Conservation (phyloP, 2,797 vertebrate genomes). For the Euphonia xanthogaster region DNA sequence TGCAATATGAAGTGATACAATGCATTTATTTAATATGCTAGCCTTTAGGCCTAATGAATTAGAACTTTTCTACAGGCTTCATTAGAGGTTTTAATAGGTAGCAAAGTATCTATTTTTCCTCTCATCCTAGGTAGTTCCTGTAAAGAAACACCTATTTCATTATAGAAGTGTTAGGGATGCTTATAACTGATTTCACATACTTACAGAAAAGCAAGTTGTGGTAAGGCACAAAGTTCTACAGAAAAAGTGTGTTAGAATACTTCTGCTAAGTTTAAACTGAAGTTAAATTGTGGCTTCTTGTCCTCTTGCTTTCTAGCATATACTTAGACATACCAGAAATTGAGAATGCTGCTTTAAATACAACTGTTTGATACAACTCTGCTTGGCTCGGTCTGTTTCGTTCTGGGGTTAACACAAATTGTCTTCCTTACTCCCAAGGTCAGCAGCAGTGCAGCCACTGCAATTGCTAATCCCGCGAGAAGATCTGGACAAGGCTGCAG, state of each 20-base stretch:
- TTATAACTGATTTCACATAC: not conserved
- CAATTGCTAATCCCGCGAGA: not conserved
- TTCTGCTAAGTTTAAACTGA: not conserved
- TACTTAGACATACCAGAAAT: fast-evolving
- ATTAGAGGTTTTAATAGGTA: not conserved
- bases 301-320: not conserved
- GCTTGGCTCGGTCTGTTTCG: not conserved
- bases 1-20: not conserved
- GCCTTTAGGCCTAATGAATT: not conserved
- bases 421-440: not conserved
- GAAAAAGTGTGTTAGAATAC: not conserved
- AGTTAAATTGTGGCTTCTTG: not conserved
- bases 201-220: not conserved
- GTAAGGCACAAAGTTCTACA: not conserved
- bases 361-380: not conserved
- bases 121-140: not conserved
- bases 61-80: not conserved
- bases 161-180: not conserved
- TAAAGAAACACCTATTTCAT: not conserved
- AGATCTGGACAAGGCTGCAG: not conserved
- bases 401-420: not conserved
- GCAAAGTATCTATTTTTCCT: not conserved
- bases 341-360: not conserved
- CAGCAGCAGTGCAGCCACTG: not conserved
- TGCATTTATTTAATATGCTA: not conserved